Evolutionary conservation across 2,888 invertebrate species (phyloP), one percentile per base, ranked within the genome.

Genomic region (Petrolisthes cinctipes): DNA sequence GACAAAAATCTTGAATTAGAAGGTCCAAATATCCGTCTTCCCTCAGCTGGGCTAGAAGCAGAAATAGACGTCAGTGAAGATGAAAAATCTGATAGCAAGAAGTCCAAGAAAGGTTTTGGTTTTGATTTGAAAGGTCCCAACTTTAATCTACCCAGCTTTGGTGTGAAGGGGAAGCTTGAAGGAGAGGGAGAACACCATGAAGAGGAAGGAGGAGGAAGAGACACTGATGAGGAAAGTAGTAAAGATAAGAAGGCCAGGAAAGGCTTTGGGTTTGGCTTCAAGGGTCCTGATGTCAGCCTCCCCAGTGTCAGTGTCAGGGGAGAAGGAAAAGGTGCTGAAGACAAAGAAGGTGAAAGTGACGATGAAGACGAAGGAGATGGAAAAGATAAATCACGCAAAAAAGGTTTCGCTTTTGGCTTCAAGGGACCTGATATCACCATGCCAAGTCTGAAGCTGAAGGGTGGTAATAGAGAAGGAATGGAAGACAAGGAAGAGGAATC

Each of bases 71-170:
- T 5, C 4, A 11, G 51, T 17, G 78, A 86, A 4, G 78, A 66
- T 66, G 53, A 73, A 0, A 14, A 79, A 37, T 37, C 79, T 17
- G 37, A 20, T 5, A 20, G 56, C 1, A 71, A 75, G 56, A 81
- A 68, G n/a, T 9, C 51, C 0, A 80, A 57, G 54, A 80, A 56
- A 53, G 84, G 81, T 7, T 87, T 83, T 81, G 66, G 76, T 61
- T 75, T 87, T 61, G 84, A 66, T 1, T 75, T 87, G 17, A 73
- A 81, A 66, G 87, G 84, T 14, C 87, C 87, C 61, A 81, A 87
- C 66, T 11, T 87, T 14, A 81, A 61, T n/a, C 54, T 86, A 5
- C 86, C 86, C 5, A 61, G 53, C 86, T n/a, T 86, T 2, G 82
- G 75, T 51, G 11, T 75, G 20, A 81, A 86, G 23, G 83, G 86